Evolutionary conservation across 2,797 vertebrate species (phyloP), one percentile per base, ranked within the genome.

Genomic region (Buphagus erythrorhynchus): DNA sequence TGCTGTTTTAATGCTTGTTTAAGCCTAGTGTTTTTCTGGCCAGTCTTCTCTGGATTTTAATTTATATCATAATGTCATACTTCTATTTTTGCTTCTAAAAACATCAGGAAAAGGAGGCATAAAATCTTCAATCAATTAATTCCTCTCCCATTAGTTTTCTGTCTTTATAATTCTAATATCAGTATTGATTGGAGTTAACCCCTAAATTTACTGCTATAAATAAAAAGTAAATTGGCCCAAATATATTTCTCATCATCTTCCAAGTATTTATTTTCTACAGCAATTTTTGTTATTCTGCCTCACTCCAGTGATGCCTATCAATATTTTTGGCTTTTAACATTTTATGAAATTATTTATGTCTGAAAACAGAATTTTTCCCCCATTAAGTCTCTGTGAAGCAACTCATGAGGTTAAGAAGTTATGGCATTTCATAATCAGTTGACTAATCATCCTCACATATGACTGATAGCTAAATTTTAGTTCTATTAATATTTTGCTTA

Each of bases 1-100:
- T 94, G 94, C 82, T 90, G 58, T 91, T 96, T 95, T 86, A 94
- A 96, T 95, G 93, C 91, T 96, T 94, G 95, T 93, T 95, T 97
- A 95, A 94, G 51, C 81, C 87, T 84, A 81, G 40, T 22, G 43
- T 59, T 93, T 93, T 91, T 84, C 87, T 95, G 93, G 94, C 79
- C 73, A 73, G 16, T 63, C 69, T 81, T 95, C 25, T 67, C 82
- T 86, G 48, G 33, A 54, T 82, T 78, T 91, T 93, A 89, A 76
- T 88, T 79, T 78, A 35, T 88, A 61, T 58, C 33, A 52, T 52
- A 29, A 89, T 94, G 63, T 54, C 31, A 13, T 33, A 77, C 16
- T 89, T 95, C 88, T 95, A 73, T 95, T 95, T 96, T 87, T 3
- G 29, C 68, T 95, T 78, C 52, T 46, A 67, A 87, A 82, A 88